A percentile compares a stretch with the other conserved stretches of the same genome.
Conservation (phyloP, 2,888 invertebrate species). For the Agrilus biguttatus region DNA sequence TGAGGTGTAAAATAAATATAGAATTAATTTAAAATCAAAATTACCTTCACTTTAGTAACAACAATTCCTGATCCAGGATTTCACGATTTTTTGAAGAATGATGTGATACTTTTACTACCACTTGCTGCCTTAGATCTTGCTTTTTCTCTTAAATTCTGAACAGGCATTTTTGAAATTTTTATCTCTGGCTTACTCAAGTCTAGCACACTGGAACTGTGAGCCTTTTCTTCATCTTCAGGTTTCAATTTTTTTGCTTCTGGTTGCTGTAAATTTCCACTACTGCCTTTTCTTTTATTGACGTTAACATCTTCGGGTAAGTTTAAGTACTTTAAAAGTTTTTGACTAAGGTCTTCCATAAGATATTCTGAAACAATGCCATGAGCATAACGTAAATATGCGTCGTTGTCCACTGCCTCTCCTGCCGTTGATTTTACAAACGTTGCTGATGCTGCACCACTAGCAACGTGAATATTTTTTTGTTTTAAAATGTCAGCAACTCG, state of each 20-base stretch:
- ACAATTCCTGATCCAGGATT: not conserved
- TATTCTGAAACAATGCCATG: constrained; percentile 70
- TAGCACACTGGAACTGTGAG: constrained; percentile 25
- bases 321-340: constrained; percentile 47
- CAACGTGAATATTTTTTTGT: constrained; percentile 58
- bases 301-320: constrained; percentile 47
- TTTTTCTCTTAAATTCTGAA: constrained; percentile 55
- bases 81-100: constrained; percentile 57
- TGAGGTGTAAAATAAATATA: no score
- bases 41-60: no score
- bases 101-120: constrained; percentile 65
- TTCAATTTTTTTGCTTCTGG: constrained; percentile 33
- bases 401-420: constrained; percentile 39
- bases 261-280: constrained; percentile 13
- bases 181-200: constrained; percentile 31
- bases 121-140: constrained; percentile 61
- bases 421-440: constrained; percentile 49
- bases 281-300: constrained; percentile 40
- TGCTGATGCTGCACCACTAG: constrained; percentile 57
- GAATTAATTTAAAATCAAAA: no score
- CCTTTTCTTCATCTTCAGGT: constrained; percentile 25
- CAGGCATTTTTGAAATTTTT: constrained; percentile 33
- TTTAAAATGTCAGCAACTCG: constrained; percentile 48
- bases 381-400: constrained; percentile 54
- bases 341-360: constrained; percentile 51